Evolutionary conservation across 2,888 invertebrate genomes (phyloP), one percentile per base, ranked within the genome.

Genomic region (Euproctis similis): DNA sequence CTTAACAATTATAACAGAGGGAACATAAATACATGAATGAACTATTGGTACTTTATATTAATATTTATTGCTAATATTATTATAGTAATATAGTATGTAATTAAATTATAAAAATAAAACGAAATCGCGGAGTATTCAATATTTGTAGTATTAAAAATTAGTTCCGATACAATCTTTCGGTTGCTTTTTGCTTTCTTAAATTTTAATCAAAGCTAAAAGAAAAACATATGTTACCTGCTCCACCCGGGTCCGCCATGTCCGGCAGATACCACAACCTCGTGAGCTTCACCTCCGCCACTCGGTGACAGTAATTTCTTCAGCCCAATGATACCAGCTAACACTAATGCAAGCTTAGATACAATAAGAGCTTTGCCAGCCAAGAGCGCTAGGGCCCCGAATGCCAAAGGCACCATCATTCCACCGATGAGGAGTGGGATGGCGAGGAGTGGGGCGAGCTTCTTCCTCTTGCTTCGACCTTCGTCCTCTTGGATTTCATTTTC

Each of bases 291-390:
- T 32, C 88, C 87, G 4, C 88, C 87, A 16, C 87, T 87, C 2
- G 90, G 87, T 11, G 91, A 89, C 24, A 94, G 81, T 14, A 95
- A 87, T 57, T 94, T 94, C 86, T 94, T 94, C 68, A 95, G 81
- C 2, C 94, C 94, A 46, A 94, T 92, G 52, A 94, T 94, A 45
- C 91, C 92, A 34, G 94, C 93, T 26, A 94, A 76, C 0, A 94
- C 93, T 29, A 94, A 71, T 0, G 94, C 94, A 46, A 94, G 73
- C 62, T 94, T 94, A 42, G 93, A 93, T 25, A 94, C 92, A 49
- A 94, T 94, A 41, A 94, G 73, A 21, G 94, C 94, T 70, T 95
- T 95, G 46, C 94, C 94, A 22, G 94, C 94, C 30, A 94, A 67
- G 27, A 95, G 86, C 10, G 94, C 93, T 12, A 95, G 69, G 5